Evolutionary conservation across 2,797 vertebrate species (phyloP).

Genomic region (Chiroxiphia lanceolata): DNA sequence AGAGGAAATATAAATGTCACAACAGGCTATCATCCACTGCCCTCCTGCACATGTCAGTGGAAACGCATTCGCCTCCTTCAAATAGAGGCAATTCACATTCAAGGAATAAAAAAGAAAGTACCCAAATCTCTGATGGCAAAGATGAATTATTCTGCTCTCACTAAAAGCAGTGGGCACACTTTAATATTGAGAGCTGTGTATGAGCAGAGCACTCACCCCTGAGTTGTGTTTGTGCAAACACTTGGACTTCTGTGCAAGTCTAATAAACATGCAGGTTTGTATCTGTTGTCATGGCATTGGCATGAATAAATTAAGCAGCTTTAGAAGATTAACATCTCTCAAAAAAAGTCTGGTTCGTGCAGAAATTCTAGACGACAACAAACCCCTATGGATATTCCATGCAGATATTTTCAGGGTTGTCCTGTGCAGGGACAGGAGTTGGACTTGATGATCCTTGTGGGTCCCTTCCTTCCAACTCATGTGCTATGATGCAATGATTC

Average conservation of each 20-base stretch:
- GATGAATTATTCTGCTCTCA: conserved; percentile 46
- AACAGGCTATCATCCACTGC: neutral
- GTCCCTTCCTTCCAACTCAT: neutral
- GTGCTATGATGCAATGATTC: neutral
- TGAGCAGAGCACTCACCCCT: neutral
- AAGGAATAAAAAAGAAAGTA: conserved; percentile 59
- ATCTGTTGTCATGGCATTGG: neutral
- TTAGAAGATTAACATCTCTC: neutral
- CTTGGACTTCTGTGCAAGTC: neutral
- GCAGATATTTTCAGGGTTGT: neutral
- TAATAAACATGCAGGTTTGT: neutral
- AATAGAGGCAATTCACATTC: conserved; percentile 57
- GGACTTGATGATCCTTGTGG: neutral
- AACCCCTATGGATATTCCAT: neutral
- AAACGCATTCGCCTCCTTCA: conserved; percentile 38
- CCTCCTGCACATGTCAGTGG: conserved; percentile 10
- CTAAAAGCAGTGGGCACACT: conserved; percentile 2
- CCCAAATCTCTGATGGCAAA: conserved; percentile 33
- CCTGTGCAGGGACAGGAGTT: neutral
- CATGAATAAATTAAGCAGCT: neutral
- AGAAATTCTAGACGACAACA: neutral
- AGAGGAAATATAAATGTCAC: conserved; percentile 59
- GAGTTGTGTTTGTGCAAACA: neutral
- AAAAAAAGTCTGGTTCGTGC: neutral
- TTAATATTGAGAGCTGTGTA: neutral